These are phyloP conservation scores for Mythimna pallens DNA, from an alignment of 2,888 invertebrate species.

Conservation along the genomic window DNA sequence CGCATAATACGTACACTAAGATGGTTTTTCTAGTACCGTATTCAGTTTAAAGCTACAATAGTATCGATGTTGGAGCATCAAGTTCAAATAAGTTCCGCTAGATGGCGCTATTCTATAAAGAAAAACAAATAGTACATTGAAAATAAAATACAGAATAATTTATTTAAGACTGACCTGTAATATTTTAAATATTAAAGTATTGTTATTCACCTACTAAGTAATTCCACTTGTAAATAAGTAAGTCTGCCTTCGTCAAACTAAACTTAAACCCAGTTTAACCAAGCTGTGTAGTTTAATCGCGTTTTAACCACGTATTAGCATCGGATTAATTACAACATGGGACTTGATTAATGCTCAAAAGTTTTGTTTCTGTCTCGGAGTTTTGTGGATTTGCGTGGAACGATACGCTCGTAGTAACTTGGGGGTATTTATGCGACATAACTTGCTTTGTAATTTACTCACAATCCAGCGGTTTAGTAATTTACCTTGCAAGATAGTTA, in stretches of 20 bases:
- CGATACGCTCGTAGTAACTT: slow-evolving; percentile 33
- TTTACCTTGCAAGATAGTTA: slow-evolving; percentile 39
- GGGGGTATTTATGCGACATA: slow-evolving; percentile 44
- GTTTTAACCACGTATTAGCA: slow-evolving; percentile 48
- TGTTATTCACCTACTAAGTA: neutral
- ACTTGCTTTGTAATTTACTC: slow-evolving; percentile 41
- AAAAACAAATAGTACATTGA: neutral
- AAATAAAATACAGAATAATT: neutral
- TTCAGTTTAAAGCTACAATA: neutral
- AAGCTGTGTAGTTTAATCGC: slow-evolving; percentile 34
- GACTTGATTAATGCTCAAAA: slow-evolving; percentile 52
- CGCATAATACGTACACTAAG: neutral
- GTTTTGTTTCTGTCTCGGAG: slow-evolving; percentile 47
- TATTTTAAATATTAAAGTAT: neutral
- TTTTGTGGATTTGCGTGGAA: slow-evolving; percentile 46
- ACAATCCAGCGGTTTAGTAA: slow-evolving; percentile 34
- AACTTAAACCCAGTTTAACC: slow-evolving; percentile 22
- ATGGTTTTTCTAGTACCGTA: slow-evolving; percentile 4
- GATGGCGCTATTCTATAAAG: slow-evolving; percentile 54
- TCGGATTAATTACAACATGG: slow-evolving; percentile 53
- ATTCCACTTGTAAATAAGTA: neutral
- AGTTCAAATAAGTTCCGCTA: slow-evolving; percentile 21
- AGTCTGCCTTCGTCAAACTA: slow-evolving; percentile 10
- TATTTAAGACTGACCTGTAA: neutral
- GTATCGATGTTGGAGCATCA: slow-evolving; percentile 29